These are phyloP conservation scores for Merodon equestris DNA, from an alignment of 2,888 invertebrate species.

Conservation along the genomic window DNA sequence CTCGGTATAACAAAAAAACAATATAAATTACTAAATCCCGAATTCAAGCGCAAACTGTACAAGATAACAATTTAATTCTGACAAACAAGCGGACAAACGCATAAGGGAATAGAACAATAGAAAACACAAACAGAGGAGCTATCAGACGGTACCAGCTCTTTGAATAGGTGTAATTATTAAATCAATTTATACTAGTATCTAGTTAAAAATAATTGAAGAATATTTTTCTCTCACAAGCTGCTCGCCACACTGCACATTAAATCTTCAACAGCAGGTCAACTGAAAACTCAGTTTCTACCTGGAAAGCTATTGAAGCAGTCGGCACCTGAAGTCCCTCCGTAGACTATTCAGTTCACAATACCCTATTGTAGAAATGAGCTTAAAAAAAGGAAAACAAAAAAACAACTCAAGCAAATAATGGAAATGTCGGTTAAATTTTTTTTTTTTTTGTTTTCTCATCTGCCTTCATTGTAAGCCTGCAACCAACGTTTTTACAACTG, in stretches of 20 bases:
- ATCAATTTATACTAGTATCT: no score
- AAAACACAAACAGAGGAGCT: not conserved
- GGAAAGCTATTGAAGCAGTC: no score
- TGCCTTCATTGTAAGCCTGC: conserved; percentile 14
- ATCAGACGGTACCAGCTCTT: not conserved
- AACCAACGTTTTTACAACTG: conserved; percentile 32
- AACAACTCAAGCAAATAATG: conserved; percentile 29
- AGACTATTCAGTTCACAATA: no score
- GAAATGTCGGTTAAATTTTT: conserved; percentile 10
- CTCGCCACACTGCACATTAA: no score
- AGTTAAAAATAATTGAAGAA: no score
- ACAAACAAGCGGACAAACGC: conserved; percentile 10
- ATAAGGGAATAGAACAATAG: conserved; percentile 5
- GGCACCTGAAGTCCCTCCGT: no score
- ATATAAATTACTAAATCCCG: conserved; percentile 24
- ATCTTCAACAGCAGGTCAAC: no score
- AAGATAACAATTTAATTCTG: conserved; percentile 34
- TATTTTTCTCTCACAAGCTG: no score
- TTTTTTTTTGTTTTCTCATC: not conserved
- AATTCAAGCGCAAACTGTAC: conserved; percentile 36
- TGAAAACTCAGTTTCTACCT: no score
- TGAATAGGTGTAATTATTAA: no score
- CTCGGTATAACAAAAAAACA: no score
- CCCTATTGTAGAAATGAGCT: no score
- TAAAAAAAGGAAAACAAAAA: not conserved